These are phyloP conservation scores for Hydriomena furcata DNA, from an alignment of 2,888 invertebrate genomes.

Conservation along the genomic window DNA sequence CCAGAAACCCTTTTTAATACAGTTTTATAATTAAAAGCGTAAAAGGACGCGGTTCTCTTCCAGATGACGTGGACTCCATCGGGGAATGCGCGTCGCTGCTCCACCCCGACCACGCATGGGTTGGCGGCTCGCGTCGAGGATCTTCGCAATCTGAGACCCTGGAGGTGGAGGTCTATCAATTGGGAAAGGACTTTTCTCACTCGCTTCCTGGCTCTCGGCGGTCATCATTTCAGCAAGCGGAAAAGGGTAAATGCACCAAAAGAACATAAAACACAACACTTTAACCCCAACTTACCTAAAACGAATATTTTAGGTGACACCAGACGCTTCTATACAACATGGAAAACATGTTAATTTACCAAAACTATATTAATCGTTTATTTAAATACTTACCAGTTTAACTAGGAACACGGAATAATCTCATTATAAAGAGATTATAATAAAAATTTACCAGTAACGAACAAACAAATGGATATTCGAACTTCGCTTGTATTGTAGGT, in stretches of 20 bases:
- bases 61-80: constrained; percentile 89
- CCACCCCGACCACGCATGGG: constrained; percentile 94
- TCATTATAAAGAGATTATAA: too few relatives aligned
- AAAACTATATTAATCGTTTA: background rate
- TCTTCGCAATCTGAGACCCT: constrained; percentile 95
- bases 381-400: background rate
- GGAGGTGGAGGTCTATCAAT: constrained; percentile 92
- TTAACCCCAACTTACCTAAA: background rate
- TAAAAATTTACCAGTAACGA: background rate
- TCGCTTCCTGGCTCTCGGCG: constrained; percentile 93
- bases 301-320: background rate
- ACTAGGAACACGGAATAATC: background rate
- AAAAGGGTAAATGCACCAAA: constrained; percentile 69
- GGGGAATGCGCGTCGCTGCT: constrained; percentile 89
- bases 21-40: constrained; percentile 29
- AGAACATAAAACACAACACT: background rate
- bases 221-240: constrained; percentile 91
- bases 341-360: background rate
- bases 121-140: constrained; percentile 90
- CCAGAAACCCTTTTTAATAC: constrained; percentile 16
- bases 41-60: constrained; percentile 33
- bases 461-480: background rate
- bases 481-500: too few relatives aligned
- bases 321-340: constrained; percentile 1
- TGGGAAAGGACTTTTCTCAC: constrained; percentile 93